Evolutionary conservation across 1,140 invertebrate genomes (phyloP), one percentile per base, ranked within the genome.

Genomic region (Microplitis demolitor): DNA sequence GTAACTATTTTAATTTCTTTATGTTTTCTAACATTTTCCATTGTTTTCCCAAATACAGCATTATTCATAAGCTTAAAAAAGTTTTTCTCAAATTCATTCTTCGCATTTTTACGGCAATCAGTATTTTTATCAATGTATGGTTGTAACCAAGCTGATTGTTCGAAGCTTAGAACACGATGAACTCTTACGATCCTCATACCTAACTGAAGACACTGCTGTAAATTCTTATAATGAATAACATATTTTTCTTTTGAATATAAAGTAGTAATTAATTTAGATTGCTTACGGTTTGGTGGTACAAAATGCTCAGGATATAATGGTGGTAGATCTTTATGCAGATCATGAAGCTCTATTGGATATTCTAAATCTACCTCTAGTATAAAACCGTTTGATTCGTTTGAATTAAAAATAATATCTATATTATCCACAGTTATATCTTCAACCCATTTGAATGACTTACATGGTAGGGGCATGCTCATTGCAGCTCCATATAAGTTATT

Each of bases 401-500:
- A 39, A 34, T 61, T 33, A 11, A 33, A 33, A 16, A 61, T 61
- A 24, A 1, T 61, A 33, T 11, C 9, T 16, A 61, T 13, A 33
- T 61, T 33, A 4, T 61, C n/a, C n/a, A n/a, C 4, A 39, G 8
- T 39, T 6, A 14, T 53, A 33, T 74, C 9, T 50, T 76, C 69
- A 14, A 84, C 54, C 84, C 86, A 90, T 77, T 84, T 62, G 82
- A 89, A 90, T 24, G 79, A 73, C 33, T 71, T 69, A 37, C 74
- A 76, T 37, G 87, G 69, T 75, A 78, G 72, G 85, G 37, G 37
- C 37, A 39, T 78, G 13, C 78, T 83, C 86, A 89, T 87, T n/a
- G 84, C 83, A 69, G 76, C 84, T 13, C 88, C 89, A 84, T 90
- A 90, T 63, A 89, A 76, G 81, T 90, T 90, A 78, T 89, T 89